Evolutionary conservation across 1,140 invertebrate species (phyloP).

Genomic region (Cydia amplana): DNA sequence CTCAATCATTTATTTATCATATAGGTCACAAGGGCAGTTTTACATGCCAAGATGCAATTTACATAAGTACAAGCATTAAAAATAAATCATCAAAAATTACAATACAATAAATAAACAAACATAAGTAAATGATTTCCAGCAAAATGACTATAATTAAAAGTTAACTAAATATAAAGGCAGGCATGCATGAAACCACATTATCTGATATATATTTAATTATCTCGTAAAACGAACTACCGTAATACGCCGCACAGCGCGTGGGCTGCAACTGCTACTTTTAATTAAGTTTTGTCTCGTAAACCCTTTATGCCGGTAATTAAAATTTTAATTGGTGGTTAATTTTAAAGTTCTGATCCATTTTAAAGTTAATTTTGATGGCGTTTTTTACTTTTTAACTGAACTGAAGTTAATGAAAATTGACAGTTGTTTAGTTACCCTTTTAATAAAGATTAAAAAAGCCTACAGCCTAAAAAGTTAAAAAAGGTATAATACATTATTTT

Average conservation of each 20-base stretch:
- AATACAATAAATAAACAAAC: too few species aligned
- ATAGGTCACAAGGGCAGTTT: too few species aligned
- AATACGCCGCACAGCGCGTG: background rate
- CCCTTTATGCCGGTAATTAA: conserved; percentile 2
- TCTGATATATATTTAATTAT: background rate
- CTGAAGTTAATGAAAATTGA: too few species aligned
- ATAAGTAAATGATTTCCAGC: background rate
- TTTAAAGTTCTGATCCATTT: background rate
- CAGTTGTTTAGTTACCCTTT: too few species aligned
- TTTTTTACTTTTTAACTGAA: too few species aligned
- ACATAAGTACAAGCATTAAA: too few species aligned
- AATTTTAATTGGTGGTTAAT: background rate
- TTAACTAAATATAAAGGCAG: background rate
- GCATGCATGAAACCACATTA: background rate
- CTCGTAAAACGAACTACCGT: background rate
- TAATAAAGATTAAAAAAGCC: too few species aligned
- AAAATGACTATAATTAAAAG: background rate
- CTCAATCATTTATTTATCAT: too few species aligned
- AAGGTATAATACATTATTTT: too few species aligned
- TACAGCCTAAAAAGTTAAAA: too few species aligned
- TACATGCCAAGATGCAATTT: too few species aligned
- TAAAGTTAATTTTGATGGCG: background rate
- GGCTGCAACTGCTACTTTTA: conserved; percentile 3
- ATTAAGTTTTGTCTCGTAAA: conserved; percentile 20
- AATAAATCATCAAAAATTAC: too few species aligned